Percentiles rank a stretch among this genome's conserved stretches.
Evolutionary conservation across 2,888 invertebrate genomes (phyloP).

Genomic region (Palloptera scutellata): DNA sequence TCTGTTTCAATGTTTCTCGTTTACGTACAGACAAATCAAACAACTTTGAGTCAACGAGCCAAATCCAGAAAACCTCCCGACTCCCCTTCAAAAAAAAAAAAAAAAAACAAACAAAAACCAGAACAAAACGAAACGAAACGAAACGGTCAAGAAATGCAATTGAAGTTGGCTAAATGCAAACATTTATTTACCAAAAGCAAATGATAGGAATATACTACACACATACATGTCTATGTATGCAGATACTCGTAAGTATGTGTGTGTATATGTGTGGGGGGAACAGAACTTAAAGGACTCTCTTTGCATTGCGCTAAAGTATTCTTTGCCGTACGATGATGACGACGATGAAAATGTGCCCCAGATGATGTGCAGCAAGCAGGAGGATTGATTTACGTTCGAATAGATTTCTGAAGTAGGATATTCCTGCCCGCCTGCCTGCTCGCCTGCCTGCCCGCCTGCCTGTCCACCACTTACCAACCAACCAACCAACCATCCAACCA

Average conservation of each 20-base stretch:
- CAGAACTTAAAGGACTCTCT: slow-evolving; percentile 25
- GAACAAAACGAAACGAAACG: slow-evolving; percentile 1
- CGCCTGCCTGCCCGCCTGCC: slow-evolving; percentile 1
- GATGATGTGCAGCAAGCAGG: not conserved
- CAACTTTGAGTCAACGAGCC: slow-evolving; percentile 19
- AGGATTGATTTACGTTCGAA: slow-evolving; percentile 64
- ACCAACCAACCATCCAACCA: slow-evolving; percentile 10
- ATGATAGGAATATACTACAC: too few species aligned
- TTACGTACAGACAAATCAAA: slow-evolving; percentile 21
- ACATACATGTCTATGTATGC: too few species aligned
- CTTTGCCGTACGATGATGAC: slow-evolving; percentile 4
- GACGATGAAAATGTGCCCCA: not conserved
- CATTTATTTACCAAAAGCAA: too few species aligned
- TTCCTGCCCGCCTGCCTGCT: not conserved
- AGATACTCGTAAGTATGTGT: too few species aligned
- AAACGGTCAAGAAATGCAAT: slow-evolving; percentile 43
- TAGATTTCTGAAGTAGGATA: slow-evolving; percentile 61
- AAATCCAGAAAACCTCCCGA: slow-evolving; percentile 49
- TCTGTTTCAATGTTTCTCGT: too few species aligned
- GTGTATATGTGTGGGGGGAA: not conserved
- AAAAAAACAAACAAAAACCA: slow-evolving; percentile 35
- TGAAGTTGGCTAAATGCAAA: slow-evolving; percentile 21
- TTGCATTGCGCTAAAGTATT: slow-evolving; percentile 34
- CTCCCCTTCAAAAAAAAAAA: slow-evolving; percentile 37
- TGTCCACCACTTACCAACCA: too few species aligned